Evolutionary conservation across 2,113 vertebrate species (phyloP), one percentile per base, ranked within the genome.

Genomic region (Leptosomus discolor): DNA sequence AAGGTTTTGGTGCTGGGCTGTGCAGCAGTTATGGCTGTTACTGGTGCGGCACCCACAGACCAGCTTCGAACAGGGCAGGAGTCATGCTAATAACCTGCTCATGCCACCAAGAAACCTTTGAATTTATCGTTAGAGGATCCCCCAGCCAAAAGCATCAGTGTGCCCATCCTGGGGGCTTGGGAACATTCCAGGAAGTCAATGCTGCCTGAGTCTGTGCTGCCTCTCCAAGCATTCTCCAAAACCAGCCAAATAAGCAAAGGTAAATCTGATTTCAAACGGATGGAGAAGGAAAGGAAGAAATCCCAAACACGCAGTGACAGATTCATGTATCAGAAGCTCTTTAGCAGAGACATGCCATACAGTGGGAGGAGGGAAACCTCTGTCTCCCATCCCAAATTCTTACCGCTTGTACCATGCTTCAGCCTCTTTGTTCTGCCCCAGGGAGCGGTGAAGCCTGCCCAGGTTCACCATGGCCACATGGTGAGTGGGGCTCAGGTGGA

Each of bases 381-480:
- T 63, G 23, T 34, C 11, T 75, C 74, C 60, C 30, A 37, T 12
- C 43, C 36, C 30, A 68, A 73, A 92, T 69, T 46, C 88, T 95
- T 98, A 99, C 99, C 99, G 98, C 95, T 98, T 99, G 97, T 99
- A 99, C 99, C 99, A 99, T 9, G 97, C 93, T 96, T 99, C 99
- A 0, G 99, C 99, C 91, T 99, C 98, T 80, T 98, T 97, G 97
- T 99, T 99, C 69, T 99, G 98, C 45, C 99, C 99, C 91, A 99
- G 96, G 1, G 99, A 99, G 85, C 99, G 98, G 79, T 99, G 98
- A 51, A 99, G 98, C 32, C 99, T 98, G 45, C 99, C 99, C 84
- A 99, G 98, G 94, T 99, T 99, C 92, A 99, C 99, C 99, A 99
- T 99, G 93, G 99, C 99, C 97, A 99, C 99, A 0, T 99, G 99